Evolutionary conservation across 1,140 invertebrate genomes (phyloP).

Genomic region (Anagrus nilaparvatae): DNA sequence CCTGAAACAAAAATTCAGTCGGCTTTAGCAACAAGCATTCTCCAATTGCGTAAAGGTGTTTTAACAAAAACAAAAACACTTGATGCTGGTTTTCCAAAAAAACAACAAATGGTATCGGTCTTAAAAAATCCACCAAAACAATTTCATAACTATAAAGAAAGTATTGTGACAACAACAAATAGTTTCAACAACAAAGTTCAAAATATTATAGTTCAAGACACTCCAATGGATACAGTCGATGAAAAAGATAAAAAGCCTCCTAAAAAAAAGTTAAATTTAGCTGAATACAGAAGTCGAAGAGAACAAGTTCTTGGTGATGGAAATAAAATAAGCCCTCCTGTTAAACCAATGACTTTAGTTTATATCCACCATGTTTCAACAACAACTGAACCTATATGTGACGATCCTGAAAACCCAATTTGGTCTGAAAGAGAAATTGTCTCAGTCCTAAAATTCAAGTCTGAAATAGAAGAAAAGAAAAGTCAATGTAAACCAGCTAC

Average conservation of each 20-base stretch:
- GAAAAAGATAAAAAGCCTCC: conserved; percentile 26
- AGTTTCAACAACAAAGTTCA: conserved; percentile 22
- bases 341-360: conserved; percentile 25
- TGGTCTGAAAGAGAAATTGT: conserved; percentile 32
- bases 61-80: conserved; percentile 24
- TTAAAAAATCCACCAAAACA: conserved; percentile 28
- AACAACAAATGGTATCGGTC: conserved; percentile 33
- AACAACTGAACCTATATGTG: conserved; percentile 25
- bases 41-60: conserved; percentile 21
- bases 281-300: conserved; percentile 40
- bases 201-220: conserved; percentile 24
- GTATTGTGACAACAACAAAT: conserved; percentile 25
- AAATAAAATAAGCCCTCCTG: conserved; percentile 24
- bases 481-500: conserved; percentile 18
- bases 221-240: conserved; percentile 14
- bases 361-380: conserved; percentile 30
- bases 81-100: not conserved
- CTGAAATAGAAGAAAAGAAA: conserved; percentile 26
- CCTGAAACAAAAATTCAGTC: conserved; percentile 29
- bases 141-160: conserved; percentile 19
- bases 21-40: conserved; percentile 25
- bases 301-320: conserved; percentile 30
- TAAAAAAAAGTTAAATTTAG: conserved; percentile 39
- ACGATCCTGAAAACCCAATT: conserved; percentile 20
- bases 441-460: conserved; percentile 24